Evolutionary conservation across 2,888 invertebrate genomes (phyloP).

Genomic region (Aleiodes testaceus): DNA sequence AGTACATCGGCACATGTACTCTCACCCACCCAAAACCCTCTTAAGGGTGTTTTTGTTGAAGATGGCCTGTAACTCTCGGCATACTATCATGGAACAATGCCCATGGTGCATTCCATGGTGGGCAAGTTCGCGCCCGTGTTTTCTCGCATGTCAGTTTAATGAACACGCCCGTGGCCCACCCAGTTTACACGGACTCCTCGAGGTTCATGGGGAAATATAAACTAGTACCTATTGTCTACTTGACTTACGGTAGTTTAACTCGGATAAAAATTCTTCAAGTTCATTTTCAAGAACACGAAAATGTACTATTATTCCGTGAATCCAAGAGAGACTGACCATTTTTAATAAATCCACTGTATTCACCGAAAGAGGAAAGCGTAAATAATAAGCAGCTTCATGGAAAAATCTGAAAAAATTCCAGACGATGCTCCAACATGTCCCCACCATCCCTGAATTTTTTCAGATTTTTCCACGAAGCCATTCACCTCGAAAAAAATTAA

Average conservation of each 20-base stretch:
- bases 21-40: neutral
- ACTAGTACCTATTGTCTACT: conserved; percentile 54
- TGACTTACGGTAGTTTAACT: conserved; percentile 46
- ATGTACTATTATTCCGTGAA: too few relatives aligned
- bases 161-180: conserved; percentile 64
- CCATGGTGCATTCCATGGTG: conserved; percentile 33
- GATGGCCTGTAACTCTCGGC: conserved; percentile 7
- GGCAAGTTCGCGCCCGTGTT: conserved; percentile 47
- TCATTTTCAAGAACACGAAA: too few relatives aligned
- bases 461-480: too few relatives aligned
- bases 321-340: conserved; percentile 10
- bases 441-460: too few relatives aligned
- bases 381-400: too few relatives aligned
- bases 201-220: conserved; percentile 45
- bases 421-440: too few relatives aligned
- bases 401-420: too few relatives aligned
- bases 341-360: neutral
- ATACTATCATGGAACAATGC: conserved; percentile 41
- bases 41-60: conserved; percentile 13
- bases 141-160: conserved; percentile 62
- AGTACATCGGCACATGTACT: too few relatives aligned
- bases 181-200: conserved; percentile 46
- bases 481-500: too few relatives aligned
- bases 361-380: too few relatives aligned
- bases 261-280: neutral